Evolutionary conservation across 2,113 vertebrate genomes (phyloP), one percentile per base, ranked within the genome.

Genomic region (Lepus americanus): DNA sequence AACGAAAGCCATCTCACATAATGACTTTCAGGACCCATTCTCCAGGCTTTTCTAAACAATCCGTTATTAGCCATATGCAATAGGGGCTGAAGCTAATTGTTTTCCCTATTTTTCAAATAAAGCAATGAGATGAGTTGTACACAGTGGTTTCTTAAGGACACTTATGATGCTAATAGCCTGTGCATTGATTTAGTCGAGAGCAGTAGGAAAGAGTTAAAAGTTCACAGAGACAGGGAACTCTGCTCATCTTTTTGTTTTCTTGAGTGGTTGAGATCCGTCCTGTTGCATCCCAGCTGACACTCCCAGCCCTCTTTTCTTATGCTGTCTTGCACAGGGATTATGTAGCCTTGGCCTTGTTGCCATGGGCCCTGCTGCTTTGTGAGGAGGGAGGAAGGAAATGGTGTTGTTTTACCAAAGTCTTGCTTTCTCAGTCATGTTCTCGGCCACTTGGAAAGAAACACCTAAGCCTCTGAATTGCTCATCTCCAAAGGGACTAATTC

Each of bases 21-120:
- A 89, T 88, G 55, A 33, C 66, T 92, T 82, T 79, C 79, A 89
- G 91, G 94, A 79, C 9, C 31, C 55, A 16, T 78, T 86, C 59
- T 51, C 63, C 39, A 73, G 51, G 31, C 70, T 92, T 94, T 91
- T 61, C 90, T 94, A 79, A 94, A 94, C 79, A 96, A n/a, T 76
- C 80, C 39, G 59, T 87, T 93, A 95, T 95, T 93, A 95, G 84
- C 74, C 51, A 39, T 73, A 59, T 80, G 81, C 51, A 73, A 4
- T 4, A 51, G 23, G 39, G 59, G 17, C 17, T 77, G 55, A 81
- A 33, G 31, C 70, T 94, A 95, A 95, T 87, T 91, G 69, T 92
- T 95, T 83, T 63, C 63, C 22, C 17, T 74, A 16, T 80, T 83
- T 79, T 89, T 95, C 80, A 80, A 73, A 64, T 82, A 83, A 93